Evolutionary conservation across 2,797 vertebrate genomes (phyloP).

Genomic region (Sebastes itinus): DNA sequence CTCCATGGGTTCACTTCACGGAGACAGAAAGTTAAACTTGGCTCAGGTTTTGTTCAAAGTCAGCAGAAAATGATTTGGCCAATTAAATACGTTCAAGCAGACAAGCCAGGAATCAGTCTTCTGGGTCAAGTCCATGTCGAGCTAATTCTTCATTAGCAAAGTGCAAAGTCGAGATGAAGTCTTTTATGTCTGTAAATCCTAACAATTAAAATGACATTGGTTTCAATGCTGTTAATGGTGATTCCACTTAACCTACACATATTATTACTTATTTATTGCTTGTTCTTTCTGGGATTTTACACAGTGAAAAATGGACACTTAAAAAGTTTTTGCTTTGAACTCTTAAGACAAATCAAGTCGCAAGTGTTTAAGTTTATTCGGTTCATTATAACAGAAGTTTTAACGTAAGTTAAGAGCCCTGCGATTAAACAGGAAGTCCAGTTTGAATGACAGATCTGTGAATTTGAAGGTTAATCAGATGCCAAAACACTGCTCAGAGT

Average conservation of each 20-base stretch:
- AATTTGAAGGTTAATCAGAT: neutral
- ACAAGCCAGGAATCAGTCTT: neutral
- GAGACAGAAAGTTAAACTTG: neutral
- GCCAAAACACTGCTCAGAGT: neutral
- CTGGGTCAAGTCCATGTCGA: neutral
- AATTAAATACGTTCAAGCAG: slow-evolving; percentile 29
- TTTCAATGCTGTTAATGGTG: neutral
- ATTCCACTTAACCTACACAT: neutral
- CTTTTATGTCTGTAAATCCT: neutral
- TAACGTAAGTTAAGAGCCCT: no score
- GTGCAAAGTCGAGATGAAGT: neutral
- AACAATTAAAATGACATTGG: neutral
- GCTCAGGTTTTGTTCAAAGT: neutral
- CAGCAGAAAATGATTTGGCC: slow-evolving; percentile 23
- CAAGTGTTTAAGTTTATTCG: neutral
- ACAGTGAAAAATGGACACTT: neutral
- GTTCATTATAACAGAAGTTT: no score
- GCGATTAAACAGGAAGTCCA: neutral
- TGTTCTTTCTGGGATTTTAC: neutral
- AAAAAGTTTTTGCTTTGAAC: neutral
- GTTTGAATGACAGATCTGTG: neutral
- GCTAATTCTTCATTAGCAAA: neutral
- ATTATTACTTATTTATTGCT: no score
- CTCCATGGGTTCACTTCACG: neutral
- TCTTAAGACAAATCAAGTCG: neutral